Conservation (phyloP, 2,888 invertebrate species). For the Caenorhabditis sp. region DNA sequence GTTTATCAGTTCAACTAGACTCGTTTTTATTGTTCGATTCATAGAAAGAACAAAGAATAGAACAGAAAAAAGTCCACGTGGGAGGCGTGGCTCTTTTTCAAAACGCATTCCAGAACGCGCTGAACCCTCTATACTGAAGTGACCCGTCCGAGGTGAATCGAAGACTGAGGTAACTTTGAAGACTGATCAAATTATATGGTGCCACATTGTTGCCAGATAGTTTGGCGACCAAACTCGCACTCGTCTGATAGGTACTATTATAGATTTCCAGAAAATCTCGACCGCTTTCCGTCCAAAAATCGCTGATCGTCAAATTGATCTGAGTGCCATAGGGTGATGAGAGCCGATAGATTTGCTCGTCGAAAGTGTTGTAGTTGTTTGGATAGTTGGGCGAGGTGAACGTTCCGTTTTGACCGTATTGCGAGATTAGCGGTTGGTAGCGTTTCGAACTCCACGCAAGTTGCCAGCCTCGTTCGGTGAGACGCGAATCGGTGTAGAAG, state of each 20-base stretch:
- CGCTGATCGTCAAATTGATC: constrained; percentile 21
- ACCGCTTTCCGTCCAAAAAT: constrained; percentile 21
- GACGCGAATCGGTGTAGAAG: background rate
- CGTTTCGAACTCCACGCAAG: constrained; percentile 4
- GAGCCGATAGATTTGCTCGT: constrained; percentile 34
- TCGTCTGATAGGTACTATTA: background rate
- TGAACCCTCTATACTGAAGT: constrained; percentile 23
- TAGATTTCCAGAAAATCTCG: constrained; percentile 32
- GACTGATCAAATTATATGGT: constrained; percentile 19
- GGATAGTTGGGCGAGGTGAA: constrained; percentile 82
- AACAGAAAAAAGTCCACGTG: too few relatives aligned
- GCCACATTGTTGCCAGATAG: constrained; percentile 11
- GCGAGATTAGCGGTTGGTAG: constrained; percentile 16
- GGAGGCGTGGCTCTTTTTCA: background rate
- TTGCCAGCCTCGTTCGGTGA: constrained; percentile 4
- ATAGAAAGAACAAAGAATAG: too few relatives aligned
- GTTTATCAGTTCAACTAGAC: background rate
- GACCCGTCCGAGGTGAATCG: constrained; percentile 27
- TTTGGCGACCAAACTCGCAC: background rate
- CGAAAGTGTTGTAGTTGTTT: constrained; percentile 77
- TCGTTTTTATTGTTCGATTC: too few relatives aligned
- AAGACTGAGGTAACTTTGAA: constrained; percentile 4
- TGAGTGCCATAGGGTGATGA: constrained; percentile 19
- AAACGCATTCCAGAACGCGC: constrained; percentile 17
- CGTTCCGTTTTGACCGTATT: constrained; percentile 22